Conservation (phyloP, 2,888 invertebrate genomes). For the Dastarcus helophoroides region DNA sequence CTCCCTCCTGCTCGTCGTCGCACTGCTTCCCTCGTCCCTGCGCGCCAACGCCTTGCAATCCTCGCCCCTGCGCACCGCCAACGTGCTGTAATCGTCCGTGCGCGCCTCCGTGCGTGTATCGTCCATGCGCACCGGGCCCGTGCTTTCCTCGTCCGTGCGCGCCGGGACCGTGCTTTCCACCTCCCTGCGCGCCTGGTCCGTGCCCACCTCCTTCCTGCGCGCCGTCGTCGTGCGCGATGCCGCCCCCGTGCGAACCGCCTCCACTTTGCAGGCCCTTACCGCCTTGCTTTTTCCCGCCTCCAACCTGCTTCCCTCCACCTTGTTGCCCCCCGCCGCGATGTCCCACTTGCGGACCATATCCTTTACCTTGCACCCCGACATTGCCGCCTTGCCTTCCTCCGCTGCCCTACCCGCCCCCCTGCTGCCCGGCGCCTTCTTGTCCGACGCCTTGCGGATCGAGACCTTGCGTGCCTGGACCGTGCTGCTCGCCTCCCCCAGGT, state of each 20-base stretch:
- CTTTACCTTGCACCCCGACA: not conserved
- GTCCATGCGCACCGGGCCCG: not conserved
- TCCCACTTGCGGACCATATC: not conserved
- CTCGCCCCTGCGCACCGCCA: not conserved
- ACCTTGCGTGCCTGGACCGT: not conserved
- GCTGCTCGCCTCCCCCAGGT: not conserved
- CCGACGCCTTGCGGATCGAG: not conserved
- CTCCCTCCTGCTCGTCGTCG: not conserved
- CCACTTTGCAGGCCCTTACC: constrained; percentile 1
- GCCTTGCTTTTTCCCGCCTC: not conserved
- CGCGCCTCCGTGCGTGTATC: not conserved
- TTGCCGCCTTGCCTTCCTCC: not conserved
- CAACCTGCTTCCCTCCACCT: constrained; percentile 3
- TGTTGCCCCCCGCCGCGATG: not conserved
- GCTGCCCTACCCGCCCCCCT: not conserved
- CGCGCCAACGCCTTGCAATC: not conserved
- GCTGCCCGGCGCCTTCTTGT: constrained; percentile 1
- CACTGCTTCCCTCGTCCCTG: not conserved
- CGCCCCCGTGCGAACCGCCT: not conserved
- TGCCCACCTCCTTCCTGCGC: not conserved
- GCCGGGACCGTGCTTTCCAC: constrained; percentile 1
- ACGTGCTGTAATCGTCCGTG: constrained; percentile 2
- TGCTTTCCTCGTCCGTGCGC: not conserved
- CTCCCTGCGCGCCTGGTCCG: not conserved
- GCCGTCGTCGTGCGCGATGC: not conserved